Evolutionary conservation across 2,888 invertebrate species (phyloP), one percentile per base, ranked within the genome.

Genomic region (Ferrisia virgata): DNA sequence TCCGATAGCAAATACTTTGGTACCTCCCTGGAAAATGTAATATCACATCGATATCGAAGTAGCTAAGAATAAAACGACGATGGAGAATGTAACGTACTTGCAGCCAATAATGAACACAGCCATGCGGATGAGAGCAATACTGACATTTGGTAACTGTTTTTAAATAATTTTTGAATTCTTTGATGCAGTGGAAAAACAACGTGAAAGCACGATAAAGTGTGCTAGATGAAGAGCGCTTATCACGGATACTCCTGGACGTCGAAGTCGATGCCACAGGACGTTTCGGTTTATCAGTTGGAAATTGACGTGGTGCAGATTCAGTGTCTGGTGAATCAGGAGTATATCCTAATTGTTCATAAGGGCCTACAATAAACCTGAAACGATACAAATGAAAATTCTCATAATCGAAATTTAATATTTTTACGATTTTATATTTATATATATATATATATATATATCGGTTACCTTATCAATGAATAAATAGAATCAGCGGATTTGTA

Each of bases 1-100:
- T n/a, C 93, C 93, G 78, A 91, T 89, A 43, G 90, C 87, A 87
- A 93, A 92, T 86, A 92, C 90, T 88, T 91, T 92, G 8, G 89
- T 87, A 28, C 91, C 90, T 84, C 92, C 91, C 92, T 25, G 58
- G 58, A 22, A 22, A 39, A 40, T 13, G 33, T n/a, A 25, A 39
- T 79, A 40, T 39, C 31, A n/a, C n/a, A n/a, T n/a, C n/a, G n/a
- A n/a, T n/a, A n/a, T n/a, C n/a, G n/a, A n/a, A n/a, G n/a, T n/a
- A n/a, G n/a, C 76, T 31, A 15, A 15, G 13, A 33, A 18, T 31
- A 36, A 36, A 36, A 6, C 36, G 8, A 36, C 8, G 8, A 36
- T 36, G 5, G 47, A 47, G 33, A 39, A 82, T 28, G 25, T 40
- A 11, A 64, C 87, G 88, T 87, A 92, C 92, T 88, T 89, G 88